Conservation (phyloP, 2,888 invertebrate genomes). For the Eulithis testata region DNA sequence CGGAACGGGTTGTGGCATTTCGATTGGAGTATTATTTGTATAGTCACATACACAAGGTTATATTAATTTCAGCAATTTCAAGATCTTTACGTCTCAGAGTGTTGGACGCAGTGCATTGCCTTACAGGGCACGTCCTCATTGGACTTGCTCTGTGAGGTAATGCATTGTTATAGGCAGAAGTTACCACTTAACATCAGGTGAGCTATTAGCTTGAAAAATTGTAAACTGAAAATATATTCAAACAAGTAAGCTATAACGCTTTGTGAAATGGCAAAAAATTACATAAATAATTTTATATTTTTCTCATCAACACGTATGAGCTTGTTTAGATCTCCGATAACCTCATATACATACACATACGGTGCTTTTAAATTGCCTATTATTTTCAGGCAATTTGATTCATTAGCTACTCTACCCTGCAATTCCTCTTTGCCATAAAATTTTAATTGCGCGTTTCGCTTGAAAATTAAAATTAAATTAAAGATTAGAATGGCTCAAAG, state of each 20-base stretch:
- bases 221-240: background rate
- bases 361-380: constrained; percentile 16
- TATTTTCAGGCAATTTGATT: constrained; percentile 18
- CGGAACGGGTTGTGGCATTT: constrained; percentile 15
- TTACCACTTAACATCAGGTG: too few relatives aligned
- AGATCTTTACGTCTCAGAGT: too few relatives aligned
- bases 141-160: too few relatives aligned
- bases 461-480: constrained; percentile 55
- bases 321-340: background rate
- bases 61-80: background rate
- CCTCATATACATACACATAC: background rate
- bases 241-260: background rate
- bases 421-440: constrained; percentile 20
- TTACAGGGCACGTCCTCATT: too few relatives aligned
- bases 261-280: background rate
- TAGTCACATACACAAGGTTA: background rate
- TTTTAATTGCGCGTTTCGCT: constrained; percentile 24
- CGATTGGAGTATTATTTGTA: background rate
- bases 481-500: constrained; percentile 56
- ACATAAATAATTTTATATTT: background rate
- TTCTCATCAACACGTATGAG: background rate
- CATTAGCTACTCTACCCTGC: constrained; percentile 6
- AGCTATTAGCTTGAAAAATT: too few relatives aligned
- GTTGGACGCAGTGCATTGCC: too few relatives aligned
- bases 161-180: too few relatives aligned